phyloP scores from a whole-genome alignment of 2,888 invertebrate species.

The Sialis fuliginosa region DNA sequence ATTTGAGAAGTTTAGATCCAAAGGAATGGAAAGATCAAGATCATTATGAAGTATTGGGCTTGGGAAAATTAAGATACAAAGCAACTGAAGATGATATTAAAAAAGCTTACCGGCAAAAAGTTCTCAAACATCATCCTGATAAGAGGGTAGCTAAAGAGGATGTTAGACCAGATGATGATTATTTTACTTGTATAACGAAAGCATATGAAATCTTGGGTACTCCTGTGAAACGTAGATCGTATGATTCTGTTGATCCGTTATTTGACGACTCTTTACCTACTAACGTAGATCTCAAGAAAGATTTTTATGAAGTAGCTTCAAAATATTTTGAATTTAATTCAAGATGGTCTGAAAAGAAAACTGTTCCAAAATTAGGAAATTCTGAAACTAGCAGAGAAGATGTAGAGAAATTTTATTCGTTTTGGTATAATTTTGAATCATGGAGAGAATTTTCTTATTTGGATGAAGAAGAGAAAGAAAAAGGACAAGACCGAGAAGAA shows the following conservation, averaged over 20 bases:
- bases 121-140: slow-evolving; percentile 93
- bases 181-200: slow-evolving; percentile 96
- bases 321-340: slow-evolving; percentile 61
- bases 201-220: slow-evolving; percentile 86
- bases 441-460: slow-evolving; percentile 98
- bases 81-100: slow-evolving; percentile 90
- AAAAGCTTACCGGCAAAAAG: slow-evolving; percentile 78
- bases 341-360: slow-evolving; percentile 79
- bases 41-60: slow-evolving; percentile 89
- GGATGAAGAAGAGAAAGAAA: slow-evolving; percentile 97
- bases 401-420: slow-evolving; percentile 89
- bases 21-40: slow-evolving; percentile 97
- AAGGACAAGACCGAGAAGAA: slow-evolving; percentile 91
- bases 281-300: slow-evolving; percentile 53
- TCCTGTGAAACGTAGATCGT: slow-evolving; percentile 65
- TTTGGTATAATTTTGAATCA: slow-evolving; percentile 97
- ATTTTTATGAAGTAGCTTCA: slow-evolving; percentile 52
- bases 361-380: slow-evolving; percentile 66
- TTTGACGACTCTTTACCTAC: slow-evolving; percentile 81
- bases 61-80: slow-evolving; percentile 62
- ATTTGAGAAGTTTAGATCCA: slow-evolving; percentile 77
- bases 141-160: slow-evolving; percentile 85
- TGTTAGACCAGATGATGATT: slow-evolving; percentile 79
- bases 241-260: slow-evolving; percentile 90
- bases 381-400: slow-evolving; percentile 59